A percentile compares a stretch with the other conserved stretches of the same genome.
Conservation (phyloP, 2,113 vertebrate species). For the Myiozetetes cayanensis region DNA sequence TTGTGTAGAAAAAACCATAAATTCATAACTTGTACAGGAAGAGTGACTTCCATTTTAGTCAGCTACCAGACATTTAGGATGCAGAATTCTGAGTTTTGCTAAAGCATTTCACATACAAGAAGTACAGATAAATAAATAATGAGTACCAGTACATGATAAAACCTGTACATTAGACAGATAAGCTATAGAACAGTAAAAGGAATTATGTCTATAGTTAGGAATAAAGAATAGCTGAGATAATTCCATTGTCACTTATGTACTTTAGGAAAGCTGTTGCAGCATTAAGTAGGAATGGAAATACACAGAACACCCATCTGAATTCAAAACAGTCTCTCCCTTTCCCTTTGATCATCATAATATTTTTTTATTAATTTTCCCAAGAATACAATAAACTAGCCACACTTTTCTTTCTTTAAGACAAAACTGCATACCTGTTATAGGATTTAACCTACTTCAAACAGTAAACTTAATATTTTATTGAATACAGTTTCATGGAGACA, state of each 20-base stretch:
- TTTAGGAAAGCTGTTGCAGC: not conserved
- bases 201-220: not conserved
- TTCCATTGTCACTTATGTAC: not conserved
- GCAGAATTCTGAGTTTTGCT: not conserved
- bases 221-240: not conserved
- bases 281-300: not conserved
- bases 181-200: not conserved
- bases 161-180: not conserved
- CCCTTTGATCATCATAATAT: no score
- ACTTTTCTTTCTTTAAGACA: not conserved
- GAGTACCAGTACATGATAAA: not conserved
- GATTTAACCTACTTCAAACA: not conserved
- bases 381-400: not conserved
- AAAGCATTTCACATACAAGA: not conserved
- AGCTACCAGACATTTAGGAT: not conserved
- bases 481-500: not conserved
- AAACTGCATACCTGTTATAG: not conserved
- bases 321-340: not conserved
- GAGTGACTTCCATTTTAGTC: not conserved
- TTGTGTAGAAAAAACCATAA: not conserved
- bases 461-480: not conserved
- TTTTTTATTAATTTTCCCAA: not conserved
- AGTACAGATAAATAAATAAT: not conserved
- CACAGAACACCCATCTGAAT: not conserved
- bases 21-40: not conserved